Evolutionary conservation across 2,888 invertebrate species (phyloP).

Genomic region (Isotomurus palustris): DNA sequence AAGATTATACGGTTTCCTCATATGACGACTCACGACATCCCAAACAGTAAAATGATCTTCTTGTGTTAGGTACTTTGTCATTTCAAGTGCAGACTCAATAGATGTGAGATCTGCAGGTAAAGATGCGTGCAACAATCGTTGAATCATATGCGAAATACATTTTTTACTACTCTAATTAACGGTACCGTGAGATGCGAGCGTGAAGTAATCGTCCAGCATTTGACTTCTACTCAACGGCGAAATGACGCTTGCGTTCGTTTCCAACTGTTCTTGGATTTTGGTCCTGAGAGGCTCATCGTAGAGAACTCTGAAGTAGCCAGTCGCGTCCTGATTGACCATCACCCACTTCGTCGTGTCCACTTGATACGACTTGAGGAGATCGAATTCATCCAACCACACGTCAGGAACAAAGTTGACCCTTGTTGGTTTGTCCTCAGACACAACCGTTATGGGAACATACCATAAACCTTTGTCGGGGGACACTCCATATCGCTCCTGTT

Average conservation of each 20-base stretch:
- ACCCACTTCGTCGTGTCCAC: slow-evolving; percentile 6
- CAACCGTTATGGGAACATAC: slow-evolving; percentile 60
- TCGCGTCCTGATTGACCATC: slow-evolving; percentile 12
- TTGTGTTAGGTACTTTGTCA: slow-evolving; percentile 8
- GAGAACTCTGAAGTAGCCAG: slow-evolving; percentile 5
- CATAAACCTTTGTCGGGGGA: slow-evolving; percentile 51
- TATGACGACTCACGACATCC: slow-evolving; percentile 7
- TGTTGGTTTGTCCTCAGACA: slow-evolving; percentile 48
- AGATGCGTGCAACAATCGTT: background rate
- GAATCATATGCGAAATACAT: background rate
- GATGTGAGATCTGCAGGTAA: background rate
- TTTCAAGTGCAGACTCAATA: slow-evolving; percentile 1
- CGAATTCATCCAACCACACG: background rate
- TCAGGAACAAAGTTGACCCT: slow-evolving; percentile 9
- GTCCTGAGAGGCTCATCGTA: background rate
- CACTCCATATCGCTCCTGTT: too few species aligned
- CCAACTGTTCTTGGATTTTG: slow-evolving; percentile 3
- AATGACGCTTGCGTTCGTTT: slow-evolving; percentile 5
- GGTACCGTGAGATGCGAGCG: slow-evolving; percentile 5
- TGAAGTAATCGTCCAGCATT: slow-evolving; percentile 16
- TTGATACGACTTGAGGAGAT: background rate
- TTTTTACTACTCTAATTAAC: too few species aligned
- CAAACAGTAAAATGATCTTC: slow-evolving; percentile 6
- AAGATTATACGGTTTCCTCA: background rate
- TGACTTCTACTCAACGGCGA: slow-evolving; percentile 4